Evolutionary conservation across 2,113 vertebrate species (phyloP).

Genomic region (Oenanthe melanoleuca): DNA sequence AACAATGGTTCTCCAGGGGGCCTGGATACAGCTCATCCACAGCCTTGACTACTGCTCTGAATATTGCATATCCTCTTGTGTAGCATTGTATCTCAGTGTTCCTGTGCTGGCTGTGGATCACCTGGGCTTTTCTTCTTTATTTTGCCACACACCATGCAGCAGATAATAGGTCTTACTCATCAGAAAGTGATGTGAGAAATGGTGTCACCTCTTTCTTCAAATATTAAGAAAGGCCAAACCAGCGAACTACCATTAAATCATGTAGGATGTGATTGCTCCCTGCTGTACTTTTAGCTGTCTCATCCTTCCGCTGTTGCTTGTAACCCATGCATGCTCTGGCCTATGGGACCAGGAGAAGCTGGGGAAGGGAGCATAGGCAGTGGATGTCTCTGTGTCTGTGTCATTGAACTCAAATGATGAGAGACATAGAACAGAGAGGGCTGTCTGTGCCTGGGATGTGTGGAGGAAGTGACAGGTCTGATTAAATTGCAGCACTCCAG

Average conservation of each 20-base stretch:
- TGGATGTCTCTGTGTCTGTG: background rate
- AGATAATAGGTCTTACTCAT: background rate
- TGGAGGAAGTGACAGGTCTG: background rate
- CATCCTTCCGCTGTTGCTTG: background rate
- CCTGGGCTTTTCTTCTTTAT: background rate
- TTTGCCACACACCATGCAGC: background rate
- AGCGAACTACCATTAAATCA: background rate
- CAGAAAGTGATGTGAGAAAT: background rate
- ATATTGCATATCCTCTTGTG: background rate
- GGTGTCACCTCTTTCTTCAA: background rate
- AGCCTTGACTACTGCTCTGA: background rate
- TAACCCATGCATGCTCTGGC: background rate
- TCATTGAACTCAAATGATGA: background rate
- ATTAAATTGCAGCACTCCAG: background rate
- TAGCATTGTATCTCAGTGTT: background rate
- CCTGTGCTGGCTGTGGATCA: background rate
- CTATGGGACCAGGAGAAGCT: background rate
- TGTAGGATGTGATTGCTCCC: background rate
- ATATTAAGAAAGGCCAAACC: background rate
- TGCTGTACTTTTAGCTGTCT: background rate
- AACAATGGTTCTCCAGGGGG: background rate
- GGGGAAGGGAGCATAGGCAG: background rate
- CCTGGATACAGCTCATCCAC: background rate
- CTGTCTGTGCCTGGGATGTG: background rate
- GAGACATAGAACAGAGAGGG: background rate